Evolutionary conservation across 2,888 invertebrate genomes (phyloP), one percentile per base, ranked within the genome.

Genomic region (Scaeva pyrastri): DNA sequence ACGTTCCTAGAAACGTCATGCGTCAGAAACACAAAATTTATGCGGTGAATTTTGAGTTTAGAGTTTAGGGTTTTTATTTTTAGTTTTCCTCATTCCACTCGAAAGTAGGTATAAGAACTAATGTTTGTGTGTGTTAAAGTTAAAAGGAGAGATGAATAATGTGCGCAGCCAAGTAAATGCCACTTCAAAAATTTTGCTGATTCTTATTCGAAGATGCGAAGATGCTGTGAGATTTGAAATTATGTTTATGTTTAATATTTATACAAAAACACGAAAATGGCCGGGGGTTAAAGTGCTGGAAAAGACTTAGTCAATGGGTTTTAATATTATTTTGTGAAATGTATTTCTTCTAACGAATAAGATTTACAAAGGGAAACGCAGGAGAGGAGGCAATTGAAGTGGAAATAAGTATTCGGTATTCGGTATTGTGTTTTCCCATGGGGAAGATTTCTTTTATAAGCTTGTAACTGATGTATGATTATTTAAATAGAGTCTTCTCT

Each of bases 11-110:
- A 52, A 52, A 52, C 52, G 2, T 52, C 41, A 73, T 84, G n/a
- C n/a, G 79, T 84, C 79, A 74, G 70, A 70, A 84, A 75, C 84
- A 79, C 45, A 43, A 50, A 74, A 84, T 71, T 66, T 79, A 64
- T 64, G 50, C 50, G 56, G 74, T 79, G 56, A 56, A 64, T 70
- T 71, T 66, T 75, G 79, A 79, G 39, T 48, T 66, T 19, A 8
- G 64, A 56, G 55, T 58, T 31, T 50, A 11, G 16, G 16, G 16
- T 16, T 50, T 50, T 12, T 48, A 36, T 70, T 66, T 21, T 52
- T 52, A 23, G 7, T 21, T 50, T 50, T 50, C 6, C 14, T 52
- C n/a, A 14, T 52, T 52, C 7, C 1, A n/a, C n/a, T n/a, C n/a
- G n/a, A n/a, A n/a, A n/a, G n/a, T n/a, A 78, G 62, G 5, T 31